Conservation (phyloP, 2,888 invertebrate genomes). For the Melanostoma mellinum region DNA sequence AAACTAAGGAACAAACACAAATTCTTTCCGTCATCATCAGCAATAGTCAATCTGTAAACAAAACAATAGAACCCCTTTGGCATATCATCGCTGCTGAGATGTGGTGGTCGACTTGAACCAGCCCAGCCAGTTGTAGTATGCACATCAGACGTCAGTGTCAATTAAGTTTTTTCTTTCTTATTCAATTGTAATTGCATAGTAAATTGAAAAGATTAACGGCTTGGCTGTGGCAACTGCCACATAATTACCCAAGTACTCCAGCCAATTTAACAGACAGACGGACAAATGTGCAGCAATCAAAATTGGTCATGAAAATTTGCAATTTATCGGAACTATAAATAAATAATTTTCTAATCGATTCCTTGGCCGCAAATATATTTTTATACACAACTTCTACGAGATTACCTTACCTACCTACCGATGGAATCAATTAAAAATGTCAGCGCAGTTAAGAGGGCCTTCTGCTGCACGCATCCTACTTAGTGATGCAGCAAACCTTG, state of each 20-base stretch:
- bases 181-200: slow-evolving; percentile 38
- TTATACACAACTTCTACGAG: no score
- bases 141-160: slow-evolving; percentile 31
- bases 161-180: slow-evolving; percentile 31
- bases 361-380: background rate
- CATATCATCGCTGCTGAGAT: background rate
- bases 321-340: slow-evolving; percentile 60
- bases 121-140: background rate
- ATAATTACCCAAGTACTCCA: slow-evolving; percentile 35
- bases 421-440: slow-evolving; percentile 24
- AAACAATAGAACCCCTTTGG: slow-evolving; percentile 43
- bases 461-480: slow-evolving; percentile 42
- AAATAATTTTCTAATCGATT: slow-evolving; percentile 62
- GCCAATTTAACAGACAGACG: background rate
- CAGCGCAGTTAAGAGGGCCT: slow-evolving; percentile 16
- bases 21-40: slow-evolving; percentile 27
- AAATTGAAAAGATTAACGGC: slow-evolving; percentile 45
- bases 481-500: background rate
- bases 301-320: slow-evolving; percentile 60
- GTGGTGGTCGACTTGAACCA: slow-evolving; percentile 5
- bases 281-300: slow-evolving; percentile 44
- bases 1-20: slow-evolving; percentile 18
- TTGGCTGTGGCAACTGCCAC: slow-evolving; percentile 22
- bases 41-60: background rate
- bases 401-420: no score